Base-by-base conservation (phyloP, 2,888 invertebrate genomes). In the Agrochola lota region DNA sequence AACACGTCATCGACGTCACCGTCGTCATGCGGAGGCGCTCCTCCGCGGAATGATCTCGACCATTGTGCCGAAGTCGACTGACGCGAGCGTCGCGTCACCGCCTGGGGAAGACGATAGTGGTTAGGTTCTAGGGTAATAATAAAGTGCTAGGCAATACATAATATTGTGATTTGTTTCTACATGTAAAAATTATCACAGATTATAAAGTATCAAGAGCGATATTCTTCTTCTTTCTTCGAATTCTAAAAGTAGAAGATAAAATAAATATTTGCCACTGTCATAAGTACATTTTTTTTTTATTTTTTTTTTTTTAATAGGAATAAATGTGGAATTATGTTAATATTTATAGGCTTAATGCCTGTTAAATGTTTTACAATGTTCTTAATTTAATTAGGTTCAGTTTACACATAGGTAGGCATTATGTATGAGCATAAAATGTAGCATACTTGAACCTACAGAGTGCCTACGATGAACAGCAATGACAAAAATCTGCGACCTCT, bases 41-140 rank as follows among this genome's bases (percentile, higher is more conserved):
- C 85, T 97, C 97, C 85, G 95, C 98, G 94, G 97, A 98, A 95
- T 97, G 98, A 96, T 60, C 98, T 97, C 49, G 98, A 98, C 97
- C 97, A 98, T 88, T 98, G 97, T 85, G 95, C 96, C 62, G 97
- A 95, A 93, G 92, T 97, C 94, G 91, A 97, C 95, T 93, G 97
- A 92, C 91, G 97, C 94, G 93, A 97, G 89, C 91, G 97, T 95
- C 94, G 97, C 94, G 95, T 98, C 90, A 98, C 96, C 77, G 94
- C 95, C 96, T 96, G 91, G 1, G 17, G 55, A 80, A 81, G 78
- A 74, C 76, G 0, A n/a, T 52, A 43, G 12, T 46, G 8, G 7
- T 70, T 59, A 82, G 17, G 0, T 52, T 9, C 20, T 3, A 52
- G 20, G 20, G 8, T 52, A 49, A 20, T 49, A 17, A 8, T 20